Conservation (phyloP, 2,113 vertebrate genomes). For the Cromileptes altivelis region DNA sequence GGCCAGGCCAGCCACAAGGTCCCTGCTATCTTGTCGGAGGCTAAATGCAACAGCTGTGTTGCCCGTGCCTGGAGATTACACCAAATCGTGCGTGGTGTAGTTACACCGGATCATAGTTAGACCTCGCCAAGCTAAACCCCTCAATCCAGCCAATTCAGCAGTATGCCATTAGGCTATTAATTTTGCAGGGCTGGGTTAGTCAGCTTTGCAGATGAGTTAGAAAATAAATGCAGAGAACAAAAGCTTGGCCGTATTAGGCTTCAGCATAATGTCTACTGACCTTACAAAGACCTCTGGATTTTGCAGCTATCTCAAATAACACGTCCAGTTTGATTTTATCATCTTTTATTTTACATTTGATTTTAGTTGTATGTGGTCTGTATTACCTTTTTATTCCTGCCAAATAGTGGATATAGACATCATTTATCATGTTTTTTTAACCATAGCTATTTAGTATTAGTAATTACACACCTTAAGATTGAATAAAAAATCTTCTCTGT, state of each 20-base stretch:
- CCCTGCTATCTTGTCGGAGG: conserved; percentile 55
- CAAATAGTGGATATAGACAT: neutral
- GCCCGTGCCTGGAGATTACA: conserved; percentile 74
- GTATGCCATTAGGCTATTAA: conserved; percentile 64
- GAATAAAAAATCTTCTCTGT: neutral
- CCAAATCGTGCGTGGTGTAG: conserved; percentile 65
- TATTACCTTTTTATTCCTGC: no score
- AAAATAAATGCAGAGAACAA: conserved; percentile 39
- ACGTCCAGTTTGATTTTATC: neutral
- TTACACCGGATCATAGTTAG: conserved; percentile 79
- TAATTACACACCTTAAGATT: neutral
- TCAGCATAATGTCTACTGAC: neutral
- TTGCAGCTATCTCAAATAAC: neutral
- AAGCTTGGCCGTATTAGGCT: neutral
- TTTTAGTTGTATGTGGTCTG: neutral
- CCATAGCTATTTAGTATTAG: neutral
- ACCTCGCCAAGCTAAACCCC: conserved; percentile 56
- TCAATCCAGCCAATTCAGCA: conserved; percentile 81
- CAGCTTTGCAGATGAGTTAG: conserved; percentile 31
- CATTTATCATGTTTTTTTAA: neutral
- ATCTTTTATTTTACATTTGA: neutral
- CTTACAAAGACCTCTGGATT: neutral
- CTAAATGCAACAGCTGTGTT: conserved; percentile 76
- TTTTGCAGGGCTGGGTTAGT: conserved; percentile 26
- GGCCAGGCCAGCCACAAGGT: conserved; percentile 22